phyloP scores from a whole-genome alignment of 2,888 invertebrate species.

The Parapristionchus giblindavisi region DNA sequence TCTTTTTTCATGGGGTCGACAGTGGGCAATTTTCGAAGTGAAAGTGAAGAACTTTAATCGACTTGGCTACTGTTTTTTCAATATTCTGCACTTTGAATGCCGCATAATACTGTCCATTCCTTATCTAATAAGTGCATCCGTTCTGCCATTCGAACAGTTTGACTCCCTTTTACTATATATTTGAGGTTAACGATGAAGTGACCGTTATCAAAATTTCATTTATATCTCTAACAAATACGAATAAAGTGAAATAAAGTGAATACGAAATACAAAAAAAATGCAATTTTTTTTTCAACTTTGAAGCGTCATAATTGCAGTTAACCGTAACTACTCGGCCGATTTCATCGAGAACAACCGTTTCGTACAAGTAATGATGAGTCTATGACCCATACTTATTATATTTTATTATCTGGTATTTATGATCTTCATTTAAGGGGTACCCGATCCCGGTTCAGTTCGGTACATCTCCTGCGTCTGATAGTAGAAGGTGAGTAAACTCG shows the following conservation, averaged over 20 bases:
- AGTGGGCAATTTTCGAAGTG: too few species aligned
- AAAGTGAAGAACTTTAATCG: too few species aligned
- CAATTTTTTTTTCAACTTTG: background rate
- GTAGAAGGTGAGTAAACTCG: slow-evolving; percentile 1
- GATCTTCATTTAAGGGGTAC: slow-evolving; percentile 15
- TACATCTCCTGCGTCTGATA: slow-evolving; percentile 29
- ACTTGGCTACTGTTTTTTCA: too few species aligned
- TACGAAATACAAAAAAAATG: too few species aligned
- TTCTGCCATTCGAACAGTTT: too few species aligned
- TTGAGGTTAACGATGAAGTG: too few species aligned
- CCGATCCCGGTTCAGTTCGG: slow-evolving; percentile 14
- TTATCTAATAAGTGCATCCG: too few species aligned
- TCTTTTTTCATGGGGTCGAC: background rate
- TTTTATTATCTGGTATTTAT: background rate
- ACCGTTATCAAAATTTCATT: too few species aligned
- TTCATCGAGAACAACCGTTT: slow-evolving; percentile 15
- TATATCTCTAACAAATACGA: too few species aligned
- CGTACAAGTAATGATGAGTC: slow-evolving; percentile 5
- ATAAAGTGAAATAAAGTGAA: too few species aligned
- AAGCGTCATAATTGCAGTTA: background rate
- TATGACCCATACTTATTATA: too few species aligned
- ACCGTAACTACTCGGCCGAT: slow-evolving; percentile 17
- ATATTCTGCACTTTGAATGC: background rate
- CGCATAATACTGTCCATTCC: background rate
- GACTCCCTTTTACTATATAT: too few species aligned